Conservation (phyloP, 2,113 vertebrate genomes). For the Bungarus multicinctus region DNA sequence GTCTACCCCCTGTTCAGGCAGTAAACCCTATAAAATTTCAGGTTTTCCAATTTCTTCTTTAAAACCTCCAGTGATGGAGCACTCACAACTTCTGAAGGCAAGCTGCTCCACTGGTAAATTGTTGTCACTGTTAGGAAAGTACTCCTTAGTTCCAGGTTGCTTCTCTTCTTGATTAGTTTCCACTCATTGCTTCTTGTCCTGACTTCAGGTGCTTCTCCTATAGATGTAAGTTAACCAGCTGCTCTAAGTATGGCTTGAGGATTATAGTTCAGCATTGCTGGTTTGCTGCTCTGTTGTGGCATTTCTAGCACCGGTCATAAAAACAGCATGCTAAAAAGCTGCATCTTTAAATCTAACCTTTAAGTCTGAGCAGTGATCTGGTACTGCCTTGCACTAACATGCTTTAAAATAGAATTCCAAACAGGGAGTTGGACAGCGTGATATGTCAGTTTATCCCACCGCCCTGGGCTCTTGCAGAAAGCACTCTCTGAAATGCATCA, state of each 20-base stretch:
- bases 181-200: not conserved
- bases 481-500: conserved; percentile 19
- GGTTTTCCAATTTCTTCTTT: not conserved
- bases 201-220: not conserved
- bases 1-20: not conserved
- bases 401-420: not conserved
- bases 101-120: not conserved
- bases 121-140: not conserved
- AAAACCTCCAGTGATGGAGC: not conserved
- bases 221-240: not conserved
- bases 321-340: not conserved
- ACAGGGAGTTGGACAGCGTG: not conserved
- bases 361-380: not conserved
- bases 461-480: conserved; percentile 12
- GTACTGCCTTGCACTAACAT: not conserved
- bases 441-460: not conserved
- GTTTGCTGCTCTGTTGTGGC: not conserved
- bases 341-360: not conserved
- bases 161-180: not conserved
- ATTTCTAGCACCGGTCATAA: not conserved
- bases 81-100: not conserved
- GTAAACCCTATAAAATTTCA: not conserved
- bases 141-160: not conserved
- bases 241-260: not conserved
- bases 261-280: not conserved